Conservation (phyloP, 2,888 invertebrate genomes). For the Protonemura montana region DNA sequence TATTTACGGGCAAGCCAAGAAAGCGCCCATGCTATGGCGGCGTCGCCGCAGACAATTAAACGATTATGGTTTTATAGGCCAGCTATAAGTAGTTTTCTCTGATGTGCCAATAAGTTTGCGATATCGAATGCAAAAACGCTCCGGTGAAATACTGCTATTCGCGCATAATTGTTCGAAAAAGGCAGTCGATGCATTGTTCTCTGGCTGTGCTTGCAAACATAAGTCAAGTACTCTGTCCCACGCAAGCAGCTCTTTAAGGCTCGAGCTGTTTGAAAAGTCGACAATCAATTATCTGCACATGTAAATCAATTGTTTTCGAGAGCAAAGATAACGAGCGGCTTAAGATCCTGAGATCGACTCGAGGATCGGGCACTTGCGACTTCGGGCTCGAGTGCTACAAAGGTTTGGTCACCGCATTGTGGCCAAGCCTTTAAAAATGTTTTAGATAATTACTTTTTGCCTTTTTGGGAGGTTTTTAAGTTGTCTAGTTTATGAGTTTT, state of each 20-base stretch:
- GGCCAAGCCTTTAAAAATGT: background rate
- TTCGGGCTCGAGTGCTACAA: background rate
- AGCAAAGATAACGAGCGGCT: background rate
- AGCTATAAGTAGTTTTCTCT: background rate
- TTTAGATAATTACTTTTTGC: background rate
- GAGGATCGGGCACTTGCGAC: background rate
- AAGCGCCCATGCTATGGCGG: background rate
- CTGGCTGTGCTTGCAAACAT: background rate
- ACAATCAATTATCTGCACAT: conserved; percentile 7
- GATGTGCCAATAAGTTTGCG: background rate
- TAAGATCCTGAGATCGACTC: background rate
- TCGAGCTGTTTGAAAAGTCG: background rate
- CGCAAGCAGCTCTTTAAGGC: background rate
- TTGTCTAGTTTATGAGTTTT: background rate
- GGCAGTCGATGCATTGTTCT: background rate
- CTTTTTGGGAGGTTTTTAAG: background rate
- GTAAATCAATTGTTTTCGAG: conserved; percentile 4
- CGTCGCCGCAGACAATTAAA: background rate
- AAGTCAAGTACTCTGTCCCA: background rate
- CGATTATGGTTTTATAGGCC: background rate
- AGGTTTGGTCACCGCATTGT: background rate
- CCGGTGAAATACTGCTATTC: no score
- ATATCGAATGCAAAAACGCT: no score
- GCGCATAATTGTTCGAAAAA: no score
- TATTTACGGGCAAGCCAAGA: background rate